phyloP scores from a whole-genome alignment of 2,113 vertebrate genomes.

The Gopherus evgoodei region DNA sequence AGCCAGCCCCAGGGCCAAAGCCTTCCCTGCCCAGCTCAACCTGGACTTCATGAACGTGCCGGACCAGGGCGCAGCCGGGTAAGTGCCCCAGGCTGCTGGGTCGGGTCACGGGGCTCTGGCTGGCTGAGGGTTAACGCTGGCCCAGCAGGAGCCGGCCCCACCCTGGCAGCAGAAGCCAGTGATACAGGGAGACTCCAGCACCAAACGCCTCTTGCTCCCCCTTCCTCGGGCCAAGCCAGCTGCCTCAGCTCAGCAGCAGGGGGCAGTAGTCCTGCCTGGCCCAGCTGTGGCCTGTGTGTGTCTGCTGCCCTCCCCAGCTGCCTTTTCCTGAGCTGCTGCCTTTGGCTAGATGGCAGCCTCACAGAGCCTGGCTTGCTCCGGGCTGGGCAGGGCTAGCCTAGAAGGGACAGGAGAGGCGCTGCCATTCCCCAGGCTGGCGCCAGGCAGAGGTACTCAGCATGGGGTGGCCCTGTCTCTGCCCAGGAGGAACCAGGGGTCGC shows the following conservation, averaged over 20 bases:
- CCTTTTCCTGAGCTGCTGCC: background rate
- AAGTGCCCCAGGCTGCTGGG: background rate
- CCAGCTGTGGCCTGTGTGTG: too few relatives aligned
- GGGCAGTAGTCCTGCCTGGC: too few relatives aligned
- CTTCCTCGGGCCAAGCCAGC: background rate
- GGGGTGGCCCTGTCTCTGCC: too few relatives aligned
- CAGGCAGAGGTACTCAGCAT: too few relatives aligned
- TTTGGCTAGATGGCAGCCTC: background rate
- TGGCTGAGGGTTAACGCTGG: background rate
- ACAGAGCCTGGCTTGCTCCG: background rate
- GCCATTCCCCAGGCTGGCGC: too few relatives aligned
- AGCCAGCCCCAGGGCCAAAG: conserved; percentile 29
- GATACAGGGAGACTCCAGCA: too few relatives aligned
- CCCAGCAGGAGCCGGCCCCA: too few relatives aligned
- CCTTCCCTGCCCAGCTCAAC: conserved; percentile 48
- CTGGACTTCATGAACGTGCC: conserved; percentile 87
- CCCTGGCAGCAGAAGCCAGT: background rate
- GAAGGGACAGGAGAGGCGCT: too few relatives aligned
- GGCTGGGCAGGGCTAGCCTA: too few relatives aligned
- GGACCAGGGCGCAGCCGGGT: conserved; percentile 87
- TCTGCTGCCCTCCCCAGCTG: too few relatives aligned
- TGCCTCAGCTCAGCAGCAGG: background rate
- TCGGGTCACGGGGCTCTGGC: background rate
- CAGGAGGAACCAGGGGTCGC: too few relatives aligned
- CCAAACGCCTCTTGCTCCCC: background rate